Percentiles rank a stretch among this genome's conserved stretches.
Conservation (phyloP, 2,113 vertebrate species). For the Eira barbara region DNA sequence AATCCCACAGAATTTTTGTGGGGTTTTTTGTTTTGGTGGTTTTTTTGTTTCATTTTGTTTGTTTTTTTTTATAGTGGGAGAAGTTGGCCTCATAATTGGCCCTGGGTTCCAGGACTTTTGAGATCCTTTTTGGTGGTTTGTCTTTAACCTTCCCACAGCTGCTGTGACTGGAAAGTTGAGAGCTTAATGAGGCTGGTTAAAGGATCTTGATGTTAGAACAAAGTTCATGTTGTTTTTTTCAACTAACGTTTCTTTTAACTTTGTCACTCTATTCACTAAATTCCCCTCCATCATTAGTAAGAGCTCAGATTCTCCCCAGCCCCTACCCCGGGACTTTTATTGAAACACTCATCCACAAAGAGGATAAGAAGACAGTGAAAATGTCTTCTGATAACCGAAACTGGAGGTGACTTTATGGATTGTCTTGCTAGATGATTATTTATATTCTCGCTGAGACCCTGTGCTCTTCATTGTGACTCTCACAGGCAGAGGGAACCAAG, state of each 20-base stretch:
- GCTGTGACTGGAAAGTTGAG: neutral
- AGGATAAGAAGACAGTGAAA: neutral
- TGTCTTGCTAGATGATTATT: neutral
- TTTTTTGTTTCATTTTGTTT: neutral
- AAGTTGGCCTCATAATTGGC: neutral
- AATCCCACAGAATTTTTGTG: neutral
- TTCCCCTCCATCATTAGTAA: neutral
- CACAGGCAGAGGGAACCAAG: neutral
- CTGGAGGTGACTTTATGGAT: neutral
- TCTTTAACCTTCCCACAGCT: neutral
- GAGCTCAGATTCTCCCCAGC: neutral
- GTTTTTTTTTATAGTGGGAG: neutral
- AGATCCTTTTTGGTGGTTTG: neutral
- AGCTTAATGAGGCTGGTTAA: neutral
- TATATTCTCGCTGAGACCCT: neutral
- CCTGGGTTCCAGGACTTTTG: neutral
- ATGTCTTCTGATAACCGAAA: neutral
- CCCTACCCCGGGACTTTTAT: neutral
- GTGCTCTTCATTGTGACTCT: neutral
- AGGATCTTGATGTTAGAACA: neutral
- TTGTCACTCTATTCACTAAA: neutral
- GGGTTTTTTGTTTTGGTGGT: neutral
- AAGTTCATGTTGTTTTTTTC: neutral
- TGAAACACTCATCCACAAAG: neutral
- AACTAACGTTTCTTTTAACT: neutral